Evolutionary conservation across 1,140 invertebrate genomes (phyloP), one percentile per base, ranked within the genome.

Genomic region (Bacillus rossius): DNA sequence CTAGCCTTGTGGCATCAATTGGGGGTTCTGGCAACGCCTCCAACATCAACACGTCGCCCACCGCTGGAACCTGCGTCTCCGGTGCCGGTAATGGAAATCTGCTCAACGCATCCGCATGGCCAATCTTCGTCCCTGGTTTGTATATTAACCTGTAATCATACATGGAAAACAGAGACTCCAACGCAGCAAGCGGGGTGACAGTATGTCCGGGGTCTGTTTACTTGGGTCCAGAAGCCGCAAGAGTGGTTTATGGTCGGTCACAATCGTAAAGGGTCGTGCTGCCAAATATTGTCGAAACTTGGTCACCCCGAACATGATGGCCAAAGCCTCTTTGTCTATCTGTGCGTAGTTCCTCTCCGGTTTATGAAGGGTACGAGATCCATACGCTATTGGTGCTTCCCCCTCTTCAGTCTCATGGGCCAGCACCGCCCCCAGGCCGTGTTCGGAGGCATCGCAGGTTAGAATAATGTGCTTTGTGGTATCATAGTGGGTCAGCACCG

Each of bases 101-200:
- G 25, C 59, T 64, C 5, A 67, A 54, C 1, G 58, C 61, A 22
- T 66, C 66, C 0, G 57, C 51, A 59, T 65, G 48, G 25, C 42
- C 13, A 34, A 48, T 55, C 50, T 59, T 5, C 38, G 45, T 58
- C 23, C 61, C 50, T 2, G 56, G 45, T 41, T 49, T 57, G 55
- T 57, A 59, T 10, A 29, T 20, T 10, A 56, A 50, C 3, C 37
- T 22, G 48, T 63, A 66, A n/a, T 61, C 40, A 51, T 56, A 65
- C n/a, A 60, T 61, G 26, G 60, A 51, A 5, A 66, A 25, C 55
- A 49, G 16, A 66, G 26, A 16, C 42, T 61, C 63, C 64, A 67
- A 29, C 64, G 23, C 1, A 25, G 1, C 7, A 49, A 7, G 8
- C 25, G 22, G 5, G 14, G n/a, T 1, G 47, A 22, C 20, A 23